A percentile compares a stretch with the other conserved stretches of the same genome.
Evolutionary conservation across 2,113 vertebrate genomes (phyloP).

Genomic region (Podarcis muralis): DNA sequence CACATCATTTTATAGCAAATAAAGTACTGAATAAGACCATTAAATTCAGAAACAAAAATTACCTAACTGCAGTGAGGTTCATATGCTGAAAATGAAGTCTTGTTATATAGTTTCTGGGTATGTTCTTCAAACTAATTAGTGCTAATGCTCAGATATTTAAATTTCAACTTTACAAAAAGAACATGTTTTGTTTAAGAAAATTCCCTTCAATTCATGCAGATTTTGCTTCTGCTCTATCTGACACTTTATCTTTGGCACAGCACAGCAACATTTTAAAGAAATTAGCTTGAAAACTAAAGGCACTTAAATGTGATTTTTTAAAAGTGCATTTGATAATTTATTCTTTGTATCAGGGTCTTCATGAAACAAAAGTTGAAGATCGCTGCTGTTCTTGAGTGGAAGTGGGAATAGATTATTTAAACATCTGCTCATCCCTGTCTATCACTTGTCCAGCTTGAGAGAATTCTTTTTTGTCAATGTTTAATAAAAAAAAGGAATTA

Average conservation of each 20-base stretch:
- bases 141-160: background rate
- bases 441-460: conserved; percentile 12
- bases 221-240: background rate
- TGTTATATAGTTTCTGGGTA: background rate
- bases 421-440: conserved; percentile 23
- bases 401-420: conserved; percentile 32
- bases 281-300: conserved; percentile 30
- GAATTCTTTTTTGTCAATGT: conserved; percentile 12
- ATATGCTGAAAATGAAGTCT: background rate
- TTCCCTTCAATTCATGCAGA: background rate
- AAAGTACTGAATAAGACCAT: too few species aligned
- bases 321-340: conserved; percentile 32
- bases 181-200: background rate
- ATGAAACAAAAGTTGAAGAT: conserved; percentile 29
- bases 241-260: conserved; percentile 44
- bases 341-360: background rate
- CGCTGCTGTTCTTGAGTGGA: conserved; percentile 19
- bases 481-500: conserved; percentile 35
- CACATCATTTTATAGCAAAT: too few species aligned
- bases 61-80: too few species aligned
- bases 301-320: conserved; percentile 44
- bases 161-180: background rate
- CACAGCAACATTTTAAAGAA: conserved; percentile 21
- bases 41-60: too few species aligned
- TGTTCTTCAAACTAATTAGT: background rate